Conservation (phyloP, 2,113 vertebrate genomes). For the Ancistrus triradiatus region DNA sequence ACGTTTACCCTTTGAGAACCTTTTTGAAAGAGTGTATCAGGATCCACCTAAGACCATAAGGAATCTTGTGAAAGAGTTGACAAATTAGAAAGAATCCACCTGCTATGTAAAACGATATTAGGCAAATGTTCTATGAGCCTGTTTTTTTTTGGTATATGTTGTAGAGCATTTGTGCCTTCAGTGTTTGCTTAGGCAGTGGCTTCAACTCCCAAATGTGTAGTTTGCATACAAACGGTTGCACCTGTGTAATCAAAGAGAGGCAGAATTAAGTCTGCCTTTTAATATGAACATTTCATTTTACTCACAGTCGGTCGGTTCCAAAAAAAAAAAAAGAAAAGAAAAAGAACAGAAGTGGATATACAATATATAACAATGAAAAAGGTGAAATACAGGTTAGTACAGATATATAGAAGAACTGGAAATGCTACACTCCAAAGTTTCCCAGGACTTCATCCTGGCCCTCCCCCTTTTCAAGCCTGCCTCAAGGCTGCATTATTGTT, state of each 20-base stretch:
- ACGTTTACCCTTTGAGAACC: too few species aligned
- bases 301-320: not conserved
- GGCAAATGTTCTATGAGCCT: slow-evolving; percentile 3
- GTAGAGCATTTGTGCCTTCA: slow-evolving; percentile 13
- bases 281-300: not conserved
- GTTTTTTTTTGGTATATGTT: too few species aligned
- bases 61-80: too few species aligned
- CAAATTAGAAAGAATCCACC: too few species aligned
- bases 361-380: not conserved
- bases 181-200: slow-evolving; percentile 22
- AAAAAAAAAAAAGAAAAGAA: not conserved
- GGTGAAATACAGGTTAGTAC: not conserved
- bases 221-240: slow-evolving; percentile 26
- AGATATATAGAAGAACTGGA: slow-evolving; percentile 1
- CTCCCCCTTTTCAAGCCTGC: slow-evolving; percentile 35
- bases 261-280: not conserved
- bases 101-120: too few species aligned
- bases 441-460: slow-evolving; percentile 12
- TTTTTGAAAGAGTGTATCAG: too few species aligned
- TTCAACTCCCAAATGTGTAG: slow-evolving; percentile 2
- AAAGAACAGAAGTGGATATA: not conserved
- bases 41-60: too few species aligned
- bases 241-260: slow-evolving; percentile 13
- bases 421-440: slow-evolving; percentile 44
- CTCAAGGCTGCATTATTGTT: slow-evolving; percentile 49